Conservation (phyloP, 1,140 invertebrate species). For the Cryptotermes secundus region DNA sequence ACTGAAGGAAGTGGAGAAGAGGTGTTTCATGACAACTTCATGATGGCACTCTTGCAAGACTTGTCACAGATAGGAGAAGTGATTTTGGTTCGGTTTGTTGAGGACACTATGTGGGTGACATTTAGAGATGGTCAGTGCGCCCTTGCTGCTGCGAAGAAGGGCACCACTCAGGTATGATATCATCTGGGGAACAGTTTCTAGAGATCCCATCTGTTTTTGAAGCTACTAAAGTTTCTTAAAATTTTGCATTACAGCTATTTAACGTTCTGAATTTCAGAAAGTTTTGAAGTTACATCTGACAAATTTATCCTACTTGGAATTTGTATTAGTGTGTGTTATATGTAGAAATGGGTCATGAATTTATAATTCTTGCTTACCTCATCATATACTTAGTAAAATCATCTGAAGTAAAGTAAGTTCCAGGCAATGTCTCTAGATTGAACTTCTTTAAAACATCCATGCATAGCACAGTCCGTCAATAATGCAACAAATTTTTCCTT, state of each 20-base stretch:
- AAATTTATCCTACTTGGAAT: too few species aligned
- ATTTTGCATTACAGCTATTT: neutral
- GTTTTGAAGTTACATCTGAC: too few species aligned
- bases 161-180: slow-evolving; percentile 45
- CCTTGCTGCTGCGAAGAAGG: slow-evolving; percentile 66
- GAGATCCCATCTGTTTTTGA: neutral
- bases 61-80: slow-evolving; percentile 79
- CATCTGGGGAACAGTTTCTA: neutral
- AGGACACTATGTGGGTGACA: slow-evolving; percentile 83
- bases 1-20: slow-evolving; percentile 38
- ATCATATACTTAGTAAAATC: too few species aligned
- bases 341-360: too few species aligned
- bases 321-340: too few species aligned
- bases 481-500: too few species aligned
- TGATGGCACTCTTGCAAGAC: slow-evolving; percentile 69
- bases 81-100: slow-evolving; percentile 88
- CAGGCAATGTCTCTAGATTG: too few species aligned
- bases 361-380: too few species aligned
- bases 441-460: too few species aligned
- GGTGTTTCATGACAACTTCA: slow-evolving; percentile 68
- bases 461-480: too few species aligned
- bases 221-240: neutral
- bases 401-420: too few species aligned
- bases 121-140: slow-evolving; percentile 85
- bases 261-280: too few species aligned